Percentiles rank a stretch among this genome's conserved stretches.
phyloP scores from a whole-genome alignment of 2,113 vertebrate genomes.

The Phyllostomus discolor region DNA sequence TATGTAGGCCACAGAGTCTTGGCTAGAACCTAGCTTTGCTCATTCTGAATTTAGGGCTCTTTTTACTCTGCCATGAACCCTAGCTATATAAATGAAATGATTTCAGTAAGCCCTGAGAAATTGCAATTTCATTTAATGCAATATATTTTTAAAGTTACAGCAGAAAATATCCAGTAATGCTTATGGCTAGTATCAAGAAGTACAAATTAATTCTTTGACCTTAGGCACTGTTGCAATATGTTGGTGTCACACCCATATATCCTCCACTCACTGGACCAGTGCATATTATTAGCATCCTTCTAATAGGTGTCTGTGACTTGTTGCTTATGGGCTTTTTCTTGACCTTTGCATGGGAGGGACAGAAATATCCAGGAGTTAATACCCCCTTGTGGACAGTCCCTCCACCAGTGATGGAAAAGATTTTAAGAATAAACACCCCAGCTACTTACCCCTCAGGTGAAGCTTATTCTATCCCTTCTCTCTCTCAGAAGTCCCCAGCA shows the following conservation, averaged over 20 bases:
- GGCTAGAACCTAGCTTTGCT: background rate
- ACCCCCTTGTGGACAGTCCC: background rate
- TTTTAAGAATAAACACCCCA: background rate
- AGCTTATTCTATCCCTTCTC: background rate
- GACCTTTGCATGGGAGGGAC: background rate
- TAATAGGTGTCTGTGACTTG: background rate
- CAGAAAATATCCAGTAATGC: background rate
- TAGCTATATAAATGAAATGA: background rate
- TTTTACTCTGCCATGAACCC: background rate
- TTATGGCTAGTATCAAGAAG: background rate
- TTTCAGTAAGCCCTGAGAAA: background rate
- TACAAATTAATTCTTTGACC: background rate
- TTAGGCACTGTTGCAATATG: background rate
- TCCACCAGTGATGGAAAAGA: background rate
- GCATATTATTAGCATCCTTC: background rate
- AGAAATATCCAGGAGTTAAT: slow-evolving; percentile 8
- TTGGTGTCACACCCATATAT: background rate
- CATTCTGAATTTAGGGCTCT: background rate
- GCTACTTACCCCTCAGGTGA: background rate
- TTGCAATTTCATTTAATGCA: background rate
- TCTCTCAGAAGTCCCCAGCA: background rate
- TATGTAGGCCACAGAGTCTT: background rate
- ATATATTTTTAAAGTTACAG: background rate
- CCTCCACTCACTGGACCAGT: background rate
- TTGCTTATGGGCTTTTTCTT: background rate